A percentile compares a stretch with the other conserved stretches of the same genome.
Conservation (phyloP, 37 sponge, comb jelly and placozoan species). For the Beroe forskalii region DNA sequence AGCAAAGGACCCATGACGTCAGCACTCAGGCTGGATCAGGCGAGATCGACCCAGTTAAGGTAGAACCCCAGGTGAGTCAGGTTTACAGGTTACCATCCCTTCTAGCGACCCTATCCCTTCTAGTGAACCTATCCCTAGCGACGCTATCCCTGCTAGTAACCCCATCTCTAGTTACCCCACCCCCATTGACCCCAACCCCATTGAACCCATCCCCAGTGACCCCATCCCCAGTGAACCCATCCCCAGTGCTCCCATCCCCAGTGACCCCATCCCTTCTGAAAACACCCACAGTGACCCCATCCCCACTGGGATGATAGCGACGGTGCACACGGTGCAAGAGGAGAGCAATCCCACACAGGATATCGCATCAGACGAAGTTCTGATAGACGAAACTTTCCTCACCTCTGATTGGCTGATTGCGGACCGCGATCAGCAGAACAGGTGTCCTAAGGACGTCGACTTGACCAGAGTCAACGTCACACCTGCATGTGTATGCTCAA, state of each 20-base stretch:
- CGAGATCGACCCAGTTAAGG: not conserved
- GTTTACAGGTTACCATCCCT: not conserved
- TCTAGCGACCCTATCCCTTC: not conserved
- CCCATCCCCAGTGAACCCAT: too few relatives aligned
- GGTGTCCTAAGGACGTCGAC: not conserved
- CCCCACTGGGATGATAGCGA: too few relatives aligned
- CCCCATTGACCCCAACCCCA: too few relatives aligned
- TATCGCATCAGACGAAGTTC: not conserved
- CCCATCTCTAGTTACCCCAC: too few relatives aligned
- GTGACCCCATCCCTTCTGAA: too few relatives aligned
- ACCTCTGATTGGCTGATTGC: not conserved
- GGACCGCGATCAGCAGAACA: not conserved
- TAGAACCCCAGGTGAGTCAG: not conserved
- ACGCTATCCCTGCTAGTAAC: not conserved
- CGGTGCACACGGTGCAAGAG: too few relatives aligned
- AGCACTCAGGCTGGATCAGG: not conserved
- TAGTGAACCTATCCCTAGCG: not conserved
- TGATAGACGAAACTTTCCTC: not conserved
- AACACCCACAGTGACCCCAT: too few relatives aligned
- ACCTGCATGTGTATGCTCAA: not conserved
- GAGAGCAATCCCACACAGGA: not conserved
- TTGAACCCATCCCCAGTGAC: too few relatives aligned
- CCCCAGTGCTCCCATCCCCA: too few relatives aligned
- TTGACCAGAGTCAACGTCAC: not conserved
- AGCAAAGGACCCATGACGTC: not conserved